phyloP scores from a whole-genome alignment of 2,113 vertebrate species.

The Ammodytes dubius region DNA sequence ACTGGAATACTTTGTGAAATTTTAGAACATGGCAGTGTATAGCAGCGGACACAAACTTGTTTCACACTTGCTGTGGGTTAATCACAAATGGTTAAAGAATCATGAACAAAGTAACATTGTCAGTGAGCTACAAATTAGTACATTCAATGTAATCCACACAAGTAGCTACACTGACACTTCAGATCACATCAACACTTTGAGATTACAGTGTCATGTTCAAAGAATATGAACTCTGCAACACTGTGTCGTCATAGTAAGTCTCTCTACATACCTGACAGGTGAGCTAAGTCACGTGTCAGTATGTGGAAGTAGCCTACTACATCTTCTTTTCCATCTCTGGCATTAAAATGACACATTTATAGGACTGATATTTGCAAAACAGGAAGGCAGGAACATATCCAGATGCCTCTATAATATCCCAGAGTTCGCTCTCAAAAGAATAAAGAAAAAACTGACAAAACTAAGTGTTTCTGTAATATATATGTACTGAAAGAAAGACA shows the following conservation, averaged over 20 bases:
- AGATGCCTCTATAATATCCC: conserved; percentile 11
- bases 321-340: conserved; percentile 10
- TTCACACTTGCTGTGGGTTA: background rate
- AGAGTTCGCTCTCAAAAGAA: too few species aligned
- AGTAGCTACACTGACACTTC: background rate
- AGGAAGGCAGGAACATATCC: background rate
- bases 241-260: background rate
- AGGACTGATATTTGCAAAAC: background rate
- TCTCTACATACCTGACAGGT: conserved; percentile 7
- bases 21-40: too few species aligned
- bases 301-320: background rate
- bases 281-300: conserved; percentile 19
- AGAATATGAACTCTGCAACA: background rate
- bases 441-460: background rate
- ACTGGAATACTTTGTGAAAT: background rate
- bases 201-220: background rate
- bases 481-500: background rate
- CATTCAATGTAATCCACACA: background rate
- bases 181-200: background rate
- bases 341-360: background rate
- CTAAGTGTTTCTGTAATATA: too few species aligned
- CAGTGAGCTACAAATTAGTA: background rate
- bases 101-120: background rate
- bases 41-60: background rate
- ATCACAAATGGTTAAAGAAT: background rate